These are phyloP conservation scores for Lasius platythorax DNA, from an alignment of 2,888 invertebrate species.

Conservation along the genomic window DNA sequence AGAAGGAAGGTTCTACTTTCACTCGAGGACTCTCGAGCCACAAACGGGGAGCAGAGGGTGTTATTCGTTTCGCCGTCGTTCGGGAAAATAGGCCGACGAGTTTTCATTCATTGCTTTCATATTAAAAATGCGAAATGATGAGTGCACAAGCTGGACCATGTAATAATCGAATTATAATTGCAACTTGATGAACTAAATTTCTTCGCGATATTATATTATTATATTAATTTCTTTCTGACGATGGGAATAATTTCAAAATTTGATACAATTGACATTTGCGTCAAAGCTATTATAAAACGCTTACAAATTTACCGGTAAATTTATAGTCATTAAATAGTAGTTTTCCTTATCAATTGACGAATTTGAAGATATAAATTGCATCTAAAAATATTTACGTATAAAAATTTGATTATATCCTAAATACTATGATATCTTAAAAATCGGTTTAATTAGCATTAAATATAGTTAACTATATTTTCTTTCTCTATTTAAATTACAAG, in stretches of 20 bases:
- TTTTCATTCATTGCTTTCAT: slow-evolving; percentile 62
- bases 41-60: slow-evolving; percentile 41
- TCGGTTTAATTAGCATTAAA: not conserved
- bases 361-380: not conserved
- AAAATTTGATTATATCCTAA: not conserved
- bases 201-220: not conserved
- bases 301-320: not conserved
- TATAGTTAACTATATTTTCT: not conserved
- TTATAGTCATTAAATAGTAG: too few species aligned
- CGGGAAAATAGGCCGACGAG: slow-evolving; percentile 49
- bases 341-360: not conserved
- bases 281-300: not conserved
- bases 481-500: not conserved
- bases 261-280: not conserved
- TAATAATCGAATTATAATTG: slow-evolving; percentile 8
- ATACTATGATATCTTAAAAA: not conserved
- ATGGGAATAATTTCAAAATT: not conserved
- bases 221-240: not conserved
- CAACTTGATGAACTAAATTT: not conserved
- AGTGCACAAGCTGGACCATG: slow-evolving; percentile 35
- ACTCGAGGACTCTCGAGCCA: slow-evolving; percentile 53
- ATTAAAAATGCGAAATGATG: slow-evolving; percentile 29
- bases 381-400: not conserved
- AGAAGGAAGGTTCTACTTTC: slow-evolving; percentile 59
- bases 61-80: slow-evolving; percentile 41